Evolutionary conservation across 2,888 invertebrate genomes (phyloP).

Genomic region (Ophion costatus): DNA sequence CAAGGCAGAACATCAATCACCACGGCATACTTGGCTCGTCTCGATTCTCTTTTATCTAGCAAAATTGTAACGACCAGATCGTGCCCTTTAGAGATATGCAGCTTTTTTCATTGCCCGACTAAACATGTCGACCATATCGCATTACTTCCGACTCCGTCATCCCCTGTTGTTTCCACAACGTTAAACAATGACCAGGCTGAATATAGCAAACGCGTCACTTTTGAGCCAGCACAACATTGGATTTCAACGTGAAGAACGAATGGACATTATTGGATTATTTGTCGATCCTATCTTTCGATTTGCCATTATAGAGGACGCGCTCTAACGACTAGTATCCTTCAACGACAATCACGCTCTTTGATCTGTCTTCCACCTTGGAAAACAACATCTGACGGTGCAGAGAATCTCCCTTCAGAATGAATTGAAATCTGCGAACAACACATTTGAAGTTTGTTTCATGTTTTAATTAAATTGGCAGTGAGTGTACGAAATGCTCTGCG

Average conservation of each 20-base stretch:
- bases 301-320: neutral
- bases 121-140: constrained; percentile 42
- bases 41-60: constrained; percentile 29
- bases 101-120: constrained; percentile 31
- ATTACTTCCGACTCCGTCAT: constrained; percentile 33
- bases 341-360: neutral
- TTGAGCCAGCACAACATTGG: constrained; percentile 14
- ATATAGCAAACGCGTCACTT: constrained; percentile 16
- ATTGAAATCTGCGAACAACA: neutral
- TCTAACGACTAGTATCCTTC: neutral
- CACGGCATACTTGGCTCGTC: constrained; percentile 15
- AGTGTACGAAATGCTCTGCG: constrained; percentile 22
- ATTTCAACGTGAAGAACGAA: constrained; percentile 15
- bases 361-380: neutral
- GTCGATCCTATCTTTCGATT: constrained; percentile 15
- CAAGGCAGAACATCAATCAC: constrained; percentile 45
- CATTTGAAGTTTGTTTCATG: neutral
- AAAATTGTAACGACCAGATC: neutral
- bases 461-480: constrained; percentile 18
- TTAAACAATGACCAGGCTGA: neutral
- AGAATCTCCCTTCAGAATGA: too few species aligned
- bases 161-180: constrained; percentile 1
- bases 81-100: constrained; percentile 5
- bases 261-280: constrained; percentile 55
- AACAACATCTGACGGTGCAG: neutral